Evolutionary conservation across 2,113 vertebrate species (phyloP).

Genomic region (Pontoporia blainvillei): DNA sequence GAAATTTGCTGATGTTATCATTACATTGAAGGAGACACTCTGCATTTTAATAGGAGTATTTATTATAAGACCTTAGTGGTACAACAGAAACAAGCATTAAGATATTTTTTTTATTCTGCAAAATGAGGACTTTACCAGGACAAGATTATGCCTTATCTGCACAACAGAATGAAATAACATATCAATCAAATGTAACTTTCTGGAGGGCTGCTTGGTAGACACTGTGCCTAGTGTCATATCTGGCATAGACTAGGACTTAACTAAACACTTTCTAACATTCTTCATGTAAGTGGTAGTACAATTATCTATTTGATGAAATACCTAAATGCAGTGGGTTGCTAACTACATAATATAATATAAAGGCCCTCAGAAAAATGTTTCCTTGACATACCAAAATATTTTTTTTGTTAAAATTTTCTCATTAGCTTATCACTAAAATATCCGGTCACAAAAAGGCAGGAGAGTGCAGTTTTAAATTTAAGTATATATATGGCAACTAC

Average conservation of each 20-base stretch:
- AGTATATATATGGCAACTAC: not conserved
- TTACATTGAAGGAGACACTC: slow-evolving; percentile 76
- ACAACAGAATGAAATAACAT: not conserved
- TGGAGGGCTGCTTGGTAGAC: not conserved
- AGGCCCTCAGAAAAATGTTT: not conserved
- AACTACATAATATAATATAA: not conserved
- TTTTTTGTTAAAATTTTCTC: not conserved
- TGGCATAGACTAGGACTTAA: not conserved
- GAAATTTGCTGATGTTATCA: slow-evolving; percentile 86
- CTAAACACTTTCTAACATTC: not conserved
- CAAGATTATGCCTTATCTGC: not conserved
- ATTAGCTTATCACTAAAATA: not conserved
- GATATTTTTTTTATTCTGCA: not conserved
- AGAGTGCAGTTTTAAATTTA: not conserved
- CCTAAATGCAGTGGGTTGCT: not conserved
- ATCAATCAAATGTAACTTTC: not conserved
- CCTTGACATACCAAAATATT: not conserved
- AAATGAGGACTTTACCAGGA: not conserved
- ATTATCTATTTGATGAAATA: not conserved
- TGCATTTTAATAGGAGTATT: slow-evolving; percentile 80
- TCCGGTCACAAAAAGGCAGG: not conserved
- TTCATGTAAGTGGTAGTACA: not conserved
- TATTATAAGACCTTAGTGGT: slow-evolving; percentile 63
- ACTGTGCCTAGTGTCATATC: not conserved
- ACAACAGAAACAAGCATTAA: not conserved